Percentiles rank a stretch among this genome's conserved stretches.
phyloP scores from a whole-genome alignment of 2,888 invertebrate species.

The Thera obeliscata region DNA sequence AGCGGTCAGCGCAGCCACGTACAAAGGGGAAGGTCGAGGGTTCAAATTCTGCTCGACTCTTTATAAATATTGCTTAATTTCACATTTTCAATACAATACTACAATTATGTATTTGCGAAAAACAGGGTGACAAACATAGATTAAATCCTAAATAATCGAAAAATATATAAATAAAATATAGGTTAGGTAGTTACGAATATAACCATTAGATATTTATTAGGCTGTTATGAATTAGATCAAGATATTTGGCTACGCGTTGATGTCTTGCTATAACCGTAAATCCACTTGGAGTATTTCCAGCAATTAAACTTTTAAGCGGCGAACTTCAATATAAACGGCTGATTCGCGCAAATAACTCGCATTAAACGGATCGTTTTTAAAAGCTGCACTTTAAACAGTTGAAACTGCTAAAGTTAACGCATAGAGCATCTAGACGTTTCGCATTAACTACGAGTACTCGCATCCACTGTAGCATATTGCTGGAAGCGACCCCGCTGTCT shows the following conservation, averaged over 20 bases:
- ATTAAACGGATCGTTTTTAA: constrained; percentile 36
- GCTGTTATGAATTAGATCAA: neutral
- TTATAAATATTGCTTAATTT: too few species aligned
- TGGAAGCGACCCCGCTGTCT: too few species aligned
- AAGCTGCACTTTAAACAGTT: constrained; percentile 36
- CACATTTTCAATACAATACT: too few species aligned
- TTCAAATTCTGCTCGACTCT: too few species aligned
- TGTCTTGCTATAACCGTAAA: constrained; percentile 27
- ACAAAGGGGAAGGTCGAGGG: too few species aligned
- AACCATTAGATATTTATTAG: neutral
- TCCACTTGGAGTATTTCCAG: constrained; percentile 27
- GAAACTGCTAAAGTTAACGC: constrained; percentile 36
- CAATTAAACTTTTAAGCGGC: constrained; percentile 35
- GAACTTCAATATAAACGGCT: constrained; percentile 35
- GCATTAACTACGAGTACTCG: constrained; percentile 10
- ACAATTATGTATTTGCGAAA: too few species aligned
- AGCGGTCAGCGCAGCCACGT: too few species aligned
- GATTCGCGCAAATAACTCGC: constrained; percentile 33
- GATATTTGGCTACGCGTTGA: constrained; percentile 1
- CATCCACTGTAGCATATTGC: too few species aligned
- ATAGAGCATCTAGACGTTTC: constrained; percentile 20
- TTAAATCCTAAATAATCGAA: too few species aligned
- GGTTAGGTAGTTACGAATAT: too few species aligned
- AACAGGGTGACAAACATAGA: too few species aligned
- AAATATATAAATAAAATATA: too few species aligned